Percentiles rank a stretch among this genome's conserved stretches.
These are phyloP conservation scores for Ammodramus savannarum DNA, from an alignment of 2,113 vertebrate species.

Conservation along the genomic window DNA sequence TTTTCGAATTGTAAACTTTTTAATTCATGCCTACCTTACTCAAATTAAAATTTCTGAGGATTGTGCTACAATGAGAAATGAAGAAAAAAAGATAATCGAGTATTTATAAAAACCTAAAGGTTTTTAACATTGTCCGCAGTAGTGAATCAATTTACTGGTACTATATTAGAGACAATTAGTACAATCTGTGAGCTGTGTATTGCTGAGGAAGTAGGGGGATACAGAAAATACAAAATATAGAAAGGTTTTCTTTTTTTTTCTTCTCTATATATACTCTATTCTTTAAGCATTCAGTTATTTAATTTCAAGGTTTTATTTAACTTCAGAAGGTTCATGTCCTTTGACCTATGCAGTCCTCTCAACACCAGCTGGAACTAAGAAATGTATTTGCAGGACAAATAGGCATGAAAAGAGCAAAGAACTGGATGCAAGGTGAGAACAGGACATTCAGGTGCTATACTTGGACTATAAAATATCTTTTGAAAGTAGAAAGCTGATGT, in stretches of 20 bases:
- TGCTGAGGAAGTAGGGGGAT: neutral
- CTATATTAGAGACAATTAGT: neutral
- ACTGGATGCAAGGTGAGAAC: neutral
- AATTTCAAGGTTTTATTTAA: neutral
- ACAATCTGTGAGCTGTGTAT: neutral
- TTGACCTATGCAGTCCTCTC: neutral
- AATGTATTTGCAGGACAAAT: constrained; percentile 23
- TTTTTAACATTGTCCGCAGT: neutral
- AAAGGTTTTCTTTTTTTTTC: fast-evolving
- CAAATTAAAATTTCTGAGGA: fast-evolving
- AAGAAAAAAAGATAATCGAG: fast-evolving
- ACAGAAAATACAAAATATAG: neutral
- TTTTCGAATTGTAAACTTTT: neutral
- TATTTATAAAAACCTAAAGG: neutral
- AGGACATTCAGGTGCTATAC: neutral
- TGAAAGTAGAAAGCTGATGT: neutral
- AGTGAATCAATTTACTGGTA: neutral
- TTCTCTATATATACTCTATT: neutral
- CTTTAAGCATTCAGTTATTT: neutral
- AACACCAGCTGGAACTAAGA: neutral
- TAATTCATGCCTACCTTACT: neutral
- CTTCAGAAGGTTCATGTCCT: neutral
- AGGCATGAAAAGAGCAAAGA: constrained; percentile 31
- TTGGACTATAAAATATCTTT: neutral
- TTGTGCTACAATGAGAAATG: neutral